Evolutionary conservation across 1,140 invertebrate genomes (phyloP).

Genomic region (Aphis craccivora): DNA sequence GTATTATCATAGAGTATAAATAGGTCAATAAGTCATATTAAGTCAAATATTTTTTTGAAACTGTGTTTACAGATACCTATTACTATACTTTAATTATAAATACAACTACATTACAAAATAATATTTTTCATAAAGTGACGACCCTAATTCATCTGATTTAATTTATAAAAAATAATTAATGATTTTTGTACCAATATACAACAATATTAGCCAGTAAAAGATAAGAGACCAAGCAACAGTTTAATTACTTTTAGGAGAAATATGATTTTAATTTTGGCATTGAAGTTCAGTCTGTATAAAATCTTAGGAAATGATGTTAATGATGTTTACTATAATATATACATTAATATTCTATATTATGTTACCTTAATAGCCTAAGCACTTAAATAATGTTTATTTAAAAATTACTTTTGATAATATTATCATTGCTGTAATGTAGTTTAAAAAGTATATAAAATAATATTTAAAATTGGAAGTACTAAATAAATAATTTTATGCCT

Average conservation of each 20-base stretch:
- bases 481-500: too few species aligned
- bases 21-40: neutral
- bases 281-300: neutral
- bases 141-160: neutral
- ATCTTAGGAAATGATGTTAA: neutral
- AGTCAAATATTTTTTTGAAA: neutral
- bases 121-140: too few species aligned
- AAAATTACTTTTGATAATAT: neutral
- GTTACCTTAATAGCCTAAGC: neutral
- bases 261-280: neutral
- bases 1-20: neutral
- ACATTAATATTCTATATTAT: neutral
- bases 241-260: neutral
- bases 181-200: neutral
- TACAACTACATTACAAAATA: too few species aligned
- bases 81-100: too few species aligned
- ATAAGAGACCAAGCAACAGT: neutral
- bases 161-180: neutral
- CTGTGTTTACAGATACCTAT: neutral
- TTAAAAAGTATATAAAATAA: neutral
- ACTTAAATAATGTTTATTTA: neutral
- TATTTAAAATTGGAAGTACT: too few species aligned
- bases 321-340: neutral
- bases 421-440: neutral
- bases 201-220: neutral